These are phyloP conservation scores for Myotis daubentonii DNA, from an alignment of 2,797 vertebrate genomes.

Conservation along the genomic window DNA sequence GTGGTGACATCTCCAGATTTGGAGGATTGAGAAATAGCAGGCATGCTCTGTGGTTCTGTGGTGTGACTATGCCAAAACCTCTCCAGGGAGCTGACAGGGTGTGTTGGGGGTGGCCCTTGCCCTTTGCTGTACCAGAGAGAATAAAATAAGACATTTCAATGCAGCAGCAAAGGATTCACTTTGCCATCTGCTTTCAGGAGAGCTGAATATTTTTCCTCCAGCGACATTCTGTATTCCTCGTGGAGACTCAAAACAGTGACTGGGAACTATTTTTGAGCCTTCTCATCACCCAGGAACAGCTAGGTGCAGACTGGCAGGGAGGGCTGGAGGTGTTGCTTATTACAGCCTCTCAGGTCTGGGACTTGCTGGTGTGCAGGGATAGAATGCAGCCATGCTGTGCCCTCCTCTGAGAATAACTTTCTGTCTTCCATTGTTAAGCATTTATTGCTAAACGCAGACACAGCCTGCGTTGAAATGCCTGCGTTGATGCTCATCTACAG, in stretches of 20 bases:
- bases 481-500: not conserved
- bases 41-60: not conserved
- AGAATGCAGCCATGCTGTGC: not conserved
- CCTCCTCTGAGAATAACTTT: constrained; percentile 4
- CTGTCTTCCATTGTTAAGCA: constrained; percentile 60
- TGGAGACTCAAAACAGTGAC: not conserved
- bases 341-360: not conserved
- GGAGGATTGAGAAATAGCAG: not conserved
- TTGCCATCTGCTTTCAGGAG: not conserved
- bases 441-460: not conserved
- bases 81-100: not conserved
- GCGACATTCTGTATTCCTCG: not conserved
- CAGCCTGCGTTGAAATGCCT: not conserved
- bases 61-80: not conserved
- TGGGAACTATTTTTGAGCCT: constrained; percentile 65
- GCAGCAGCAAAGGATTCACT: not conserved
- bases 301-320: constrained; percentile 32
- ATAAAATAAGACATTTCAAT: constrained; percentile 60
- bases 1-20: not conserved
- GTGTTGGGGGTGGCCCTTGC: not conserved
- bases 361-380: not conserved
- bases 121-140: not conserved
- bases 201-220: constrained; percentile 44
- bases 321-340: not conserved
- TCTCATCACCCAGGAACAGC: not conserved